Conservation (phyloP, 2,888 invertebrate genomes). For the Caenorhabditis panamensis region DNA sequence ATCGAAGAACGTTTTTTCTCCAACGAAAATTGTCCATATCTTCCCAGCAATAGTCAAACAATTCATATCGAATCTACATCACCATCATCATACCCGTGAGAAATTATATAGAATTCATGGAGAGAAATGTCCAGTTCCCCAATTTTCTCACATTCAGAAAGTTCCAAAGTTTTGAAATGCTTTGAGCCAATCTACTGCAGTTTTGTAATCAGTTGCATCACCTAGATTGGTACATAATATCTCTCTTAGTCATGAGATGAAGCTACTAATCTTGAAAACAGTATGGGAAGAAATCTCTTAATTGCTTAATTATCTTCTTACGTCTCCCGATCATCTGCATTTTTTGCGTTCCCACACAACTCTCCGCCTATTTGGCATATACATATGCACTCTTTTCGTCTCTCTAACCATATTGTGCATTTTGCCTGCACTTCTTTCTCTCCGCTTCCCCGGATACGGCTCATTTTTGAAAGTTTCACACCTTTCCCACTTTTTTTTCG, state of each 20-base stretch:
- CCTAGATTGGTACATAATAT: too few species aligned
- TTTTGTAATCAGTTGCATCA: too few species aligned
- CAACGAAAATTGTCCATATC: slow-evolving; percentile 7
- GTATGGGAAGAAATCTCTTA: too few species aligned
- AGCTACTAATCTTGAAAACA: too few species aligned
- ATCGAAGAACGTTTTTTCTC: slow-evolving; percentile 15
- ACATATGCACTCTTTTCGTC: slow-evolving; percentile 6
- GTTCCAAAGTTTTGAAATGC: too few species aligned
- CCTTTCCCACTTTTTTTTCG: slow-evolving; percentile 13
- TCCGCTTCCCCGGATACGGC: slow-evolving; percentile 46
- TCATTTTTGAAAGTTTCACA: slow-evolving; percentile 39
- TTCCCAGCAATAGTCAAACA: slow-evolving; percentile 35
- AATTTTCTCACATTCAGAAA: too few species aligned
- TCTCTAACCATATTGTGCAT: slow-evolving; percentile 22
- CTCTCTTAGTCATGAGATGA: too few species aligned
- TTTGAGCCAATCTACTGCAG: too few species aligned
- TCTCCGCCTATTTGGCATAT: slow-evolving; percentile 23
- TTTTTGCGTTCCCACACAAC: background rate
- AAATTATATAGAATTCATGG: slow-evolving; percentile 44
- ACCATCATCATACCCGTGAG: slow-evolving; percentile 38
- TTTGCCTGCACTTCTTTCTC: slow-evolving; percentile 34
- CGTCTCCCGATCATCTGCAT: background rate
- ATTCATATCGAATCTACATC: slow-evolving; percentile 39
- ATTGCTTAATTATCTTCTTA: background rate
- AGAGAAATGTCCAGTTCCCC: slow-evolving; percentile 16